Conservation (phyloP, 1,140 invertebrate species). For the Phocides pigmalion region DNA sequence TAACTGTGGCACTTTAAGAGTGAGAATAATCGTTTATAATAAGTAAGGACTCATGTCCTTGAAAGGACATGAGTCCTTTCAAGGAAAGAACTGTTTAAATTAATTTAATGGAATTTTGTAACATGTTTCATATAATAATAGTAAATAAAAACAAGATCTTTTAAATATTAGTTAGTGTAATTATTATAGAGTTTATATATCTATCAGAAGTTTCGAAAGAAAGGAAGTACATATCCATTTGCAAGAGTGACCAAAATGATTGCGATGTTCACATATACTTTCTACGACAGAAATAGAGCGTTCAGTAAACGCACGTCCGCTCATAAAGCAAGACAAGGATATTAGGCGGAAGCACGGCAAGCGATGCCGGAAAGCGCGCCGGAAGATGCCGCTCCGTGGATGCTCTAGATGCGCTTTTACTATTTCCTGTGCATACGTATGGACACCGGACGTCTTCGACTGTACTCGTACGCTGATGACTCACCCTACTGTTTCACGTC, state of each 20-base stretch:
- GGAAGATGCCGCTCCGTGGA: constrained; percentile 63
- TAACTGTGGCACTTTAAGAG: too few species aligned
- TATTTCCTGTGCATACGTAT: constrained; percentile 69
- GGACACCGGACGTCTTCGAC: constrained; percentile 40
- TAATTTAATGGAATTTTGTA: too few species aligned
- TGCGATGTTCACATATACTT: not conserved
- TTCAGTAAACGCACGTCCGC: constrained; percentile 50
- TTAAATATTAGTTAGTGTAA: too few species aligned
- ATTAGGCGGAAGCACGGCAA: constrained; percentile 64
- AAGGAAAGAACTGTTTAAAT: too few species aligned
- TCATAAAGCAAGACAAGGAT: constrained; percentile 52
- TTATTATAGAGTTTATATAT: too few species aligned
- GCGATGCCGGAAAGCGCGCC: constrained; percentile 68
- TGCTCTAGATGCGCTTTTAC: constrained; percentile 79
- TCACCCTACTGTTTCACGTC: not conserved
- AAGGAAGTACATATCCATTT: not conserved
- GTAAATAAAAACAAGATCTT: too few species aligned
- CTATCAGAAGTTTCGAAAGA: not conserved
- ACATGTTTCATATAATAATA: too few species aligned
- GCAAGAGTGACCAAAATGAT: not conserved
- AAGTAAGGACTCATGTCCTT: too few species aligned
- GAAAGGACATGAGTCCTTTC: too few species aligned
- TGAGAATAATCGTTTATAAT: too few species aligned
- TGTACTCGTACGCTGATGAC: not conserved
- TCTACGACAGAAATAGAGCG: constrained; percentile 15